Conservation (phyloP, 2,113 vertebrate species). For the Hyperopisus bebe region DNA sequence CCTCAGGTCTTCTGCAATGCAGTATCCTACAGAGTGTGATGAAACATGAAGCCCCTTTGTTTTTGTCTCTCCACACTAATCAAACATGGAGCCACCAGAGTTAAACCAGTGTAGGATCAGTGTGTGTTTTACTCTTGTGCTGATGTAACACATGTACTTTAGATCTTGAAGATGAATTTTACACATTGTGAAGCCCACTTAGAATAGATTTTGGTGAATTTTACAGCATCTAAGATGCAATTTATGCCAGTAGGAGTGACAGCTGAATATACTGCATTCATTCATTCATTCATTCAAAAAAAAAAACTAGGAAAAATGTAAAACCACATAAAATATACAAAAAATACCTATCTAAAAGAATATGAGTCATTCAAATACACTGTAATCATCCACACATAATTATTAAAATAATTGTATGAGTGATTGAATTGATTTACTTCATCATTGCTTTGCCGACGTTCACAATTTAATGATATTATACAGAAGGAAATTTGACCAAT, state of each 20-base stretch:
- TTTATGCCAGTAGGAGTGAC: background rate
- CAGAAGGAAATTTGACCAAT: background rate
- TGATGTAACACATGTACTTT: background rate
- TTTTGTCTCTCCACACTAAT: background rate
- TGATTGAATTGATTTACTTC: background rate
- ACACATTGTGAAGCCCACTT: background rate
- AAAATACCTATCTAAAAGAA: background rate
- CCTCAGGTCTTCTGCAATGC: background rate
- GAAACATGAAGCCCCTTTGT: background rate
- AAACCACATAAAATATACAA: background rate
- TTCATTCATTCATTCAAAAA: background rate
- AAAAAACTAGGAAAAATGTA: background rate
- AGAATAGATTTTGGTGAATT: background rate
- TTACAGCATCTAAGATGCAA: background rate
- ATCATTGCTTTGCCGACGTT: background rate
- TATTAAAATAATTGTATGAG: background rate
- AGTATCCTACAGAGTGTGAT: background rate
- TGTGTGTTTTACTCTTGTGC: background rate
- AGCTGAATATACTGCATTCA: background rate
- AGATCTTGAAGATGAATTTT: background rate
- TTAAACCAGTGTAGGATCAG: background rate
- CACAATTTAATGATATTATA: background rate
- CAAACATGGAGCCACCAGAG: background rate
- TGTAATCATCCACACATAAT: background rate
- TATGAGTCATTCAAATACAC: background rate